Conservation (phyloP, 1,140 invertebrate genomes). For the Lamellibrachia luymesi region DNA sequence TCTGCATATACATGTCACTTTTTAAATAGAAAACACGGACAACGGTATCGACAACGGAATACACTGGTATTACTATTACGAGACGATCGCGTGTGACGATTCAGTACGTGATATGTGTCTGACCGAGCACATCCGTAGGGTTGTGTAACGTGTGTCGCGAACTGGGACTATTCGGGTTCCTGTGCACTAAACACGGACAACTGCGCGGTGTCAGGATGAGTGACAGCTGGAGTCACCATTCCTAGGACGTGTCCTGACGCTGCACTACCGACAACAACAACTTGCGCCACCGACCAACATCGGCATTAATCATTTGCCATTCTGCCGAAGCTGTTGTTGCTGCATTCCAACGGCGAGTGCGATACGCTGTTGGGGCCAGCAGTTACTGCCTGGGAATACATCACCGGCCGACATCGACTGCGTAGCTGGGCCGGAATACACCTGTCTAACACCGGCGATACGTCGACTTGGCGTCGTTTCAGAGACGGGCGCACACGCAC, state of each 20-base stretch:
- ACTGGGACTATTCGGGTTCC: neutral
- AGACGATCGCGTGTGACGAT: neutral
- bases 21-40: neutral
- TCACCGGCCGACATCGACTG: neutral
- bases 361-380: neutral
- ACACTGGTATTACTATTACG: neutral
- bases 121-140: neutral
- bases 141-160: neutral
- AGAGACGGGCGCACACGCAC: neutral
- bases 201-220: neutral
- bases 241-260: neutral
- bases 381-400: neutral
- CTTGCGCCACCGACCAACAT: neutral
- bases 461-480: neutral
- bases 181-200: neutral
- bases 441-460: neutral
- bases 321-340: neutral
- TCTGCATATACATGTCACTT: neutral
- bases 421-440: neutral
- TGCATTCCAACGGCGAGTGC: neutral
- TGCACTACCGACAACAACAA: neutral
- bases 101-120: neutral
- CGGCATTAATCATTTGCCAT: neutral
- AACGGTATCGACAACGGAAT: neutral
- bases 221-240: neutral